Percentiles rank a stretch among this genome's conserved stretches.
phyloP scores from a whole-genome alignment of 2,797 vertebrate species.

The Protosalanx chinensis region DNA sequence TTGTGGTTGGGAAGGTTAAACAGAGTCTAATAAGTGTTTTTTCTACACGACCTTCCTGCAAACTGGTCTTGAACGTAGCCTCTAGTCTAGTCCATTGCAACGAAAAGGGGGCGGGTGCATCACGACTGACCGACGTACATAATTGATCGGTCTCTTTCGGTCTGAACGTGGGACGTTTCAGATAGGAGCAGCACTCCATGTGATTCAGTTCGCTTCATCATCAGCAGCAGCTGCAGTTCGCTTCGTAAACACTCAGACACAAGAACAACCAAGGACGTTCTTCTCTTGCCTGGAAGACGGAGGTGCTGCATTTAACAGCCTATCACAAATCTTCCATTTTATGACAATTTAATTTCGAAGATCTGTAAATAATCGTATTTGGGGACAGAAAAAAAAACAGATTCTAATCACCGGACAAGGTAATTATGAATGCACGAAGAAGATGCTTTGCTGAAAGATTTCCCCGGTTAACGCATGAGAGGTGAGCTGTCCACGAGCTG shows the following conservation, averaged over 20 bases:
- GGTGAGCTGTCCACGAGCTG: slow-evolving; percentile 63
- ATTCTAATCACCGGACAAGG: slow-evolving; percentile 63
- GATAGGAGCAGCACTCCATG: slow-evolving; percentile 58
- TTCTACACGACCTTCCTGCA: no score
- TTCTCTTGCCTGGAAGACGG: slow-evolving; percentile 61
- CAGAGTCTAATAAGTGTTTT: slow-evolving; percentile 1
- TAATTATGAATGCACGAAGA: slow-evolving; percentile 50
- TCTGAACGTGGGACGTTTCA: slow-evolving; percentile 71
- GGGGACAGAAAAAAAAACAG: slow-evolving; percentile 18
- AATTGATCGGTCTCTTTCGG: slow-evolving; percentile 61
- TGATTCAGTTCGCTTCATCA: slow-evolving; percentile 56
- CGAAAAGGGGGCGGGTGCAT: slow-evolving; percentile 31
- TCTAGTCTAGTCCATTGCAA: slow-evolving; percentile 15
- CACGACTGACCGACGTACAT: slow-evolving; percentile 52
- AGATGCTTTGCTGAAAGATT: slow-evolving; percentile 18
- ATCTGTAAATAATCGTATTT: slow-evolving; percentile 38
- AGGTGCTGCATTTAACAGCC: slow-evolving; percentile 64
- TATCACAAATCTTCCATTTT: slow-evolving; percentile 45
- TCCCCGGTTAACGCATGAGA: slow-evolving; percentile 40
- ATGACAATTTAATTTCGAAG: slow-evolving; percentile 60
- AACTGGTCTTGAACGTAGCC: no score
- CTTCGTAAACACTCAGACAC: slow-evolving; percentile 45
- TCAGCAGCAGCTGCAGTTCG: slow-evolving; percentile 59
- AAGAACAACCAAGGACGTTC: slow-evolving; percentile 74
- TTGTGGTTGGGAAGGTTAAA: not conserved